These are phyloP conservation scores for Drosophila murphyi DNA, from an alignment of 1,140 invertebrate species.

Conservation along the genomic window DNA sequence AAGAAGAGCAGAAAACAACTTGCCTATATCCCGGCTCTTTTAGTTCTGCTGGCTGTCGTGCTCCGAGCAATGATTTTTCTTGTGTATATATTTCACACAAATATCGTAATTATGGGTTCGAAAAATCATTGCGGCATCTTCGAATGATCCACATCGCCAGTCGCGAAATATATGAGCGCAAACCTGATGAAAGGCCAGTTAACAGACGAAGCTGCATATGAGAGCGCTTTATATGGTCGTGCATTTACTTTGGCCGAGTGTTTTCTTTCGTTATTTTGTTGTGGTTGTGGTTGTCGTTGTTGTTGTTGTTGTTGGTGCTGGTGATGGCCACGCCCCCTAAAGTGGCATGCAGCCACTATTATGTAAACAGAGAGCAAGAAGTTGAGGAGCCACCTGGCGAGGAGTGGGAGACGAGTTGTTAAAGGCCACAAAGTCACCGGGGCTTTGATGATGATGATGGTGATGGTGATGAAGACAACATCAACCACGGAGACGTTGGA, in stretches of 20 bases:
- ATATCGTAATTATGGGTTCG: conserved; percentile 70
- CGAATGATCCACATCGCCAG: conserved; percentile 66
- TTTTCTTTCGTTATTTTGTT: conserved; percentile 11
- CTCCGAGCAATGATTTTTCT: conserved; percentile 37
- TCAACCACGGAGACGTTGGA: not conserved
- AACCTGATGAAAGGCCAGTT: conserved; percentile 74
- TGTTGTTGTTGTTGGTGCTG: conserved; percentile 40
- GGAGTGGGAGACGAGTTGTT: conserved; percentile 55
- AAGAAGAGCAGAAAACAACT: conserved; percentile 42
- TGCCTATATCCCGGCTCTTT: conserved; percentile 53
- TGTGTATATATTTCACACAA: conserved; percentile 43
- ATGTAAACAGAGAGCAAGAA: conserved; percentile 62
- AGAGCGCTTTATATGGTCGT: conserved; percentile 60
- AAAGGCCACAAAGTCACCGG: conserved; percentile 65
- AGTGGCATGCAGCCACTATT: conserved; percentile 74
- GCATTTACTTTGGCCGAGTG: conserved; percentile 76
- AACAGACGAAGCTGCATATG: conserved; percentile 36
- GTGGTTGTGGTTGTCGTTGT: conserved; percentile 15
- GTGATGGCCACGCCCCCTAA: conserved; percentile 60
- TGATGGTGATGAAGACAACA: conserved; percentile 26
- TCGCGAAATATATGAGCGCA: conserved; percentile 54
- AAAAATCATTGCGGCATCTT: conserved; percentile 65
- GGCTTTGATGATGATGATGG: conserved; percentile 64
- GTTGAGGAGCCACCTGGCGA: conserved; percentile 10
- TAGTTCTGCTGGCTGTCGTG: too few relatives aligned